phyloP scores from a whole-genome alignment of 2,888 invertebrate genomes.

The Prenolepis imparis region DNA sequence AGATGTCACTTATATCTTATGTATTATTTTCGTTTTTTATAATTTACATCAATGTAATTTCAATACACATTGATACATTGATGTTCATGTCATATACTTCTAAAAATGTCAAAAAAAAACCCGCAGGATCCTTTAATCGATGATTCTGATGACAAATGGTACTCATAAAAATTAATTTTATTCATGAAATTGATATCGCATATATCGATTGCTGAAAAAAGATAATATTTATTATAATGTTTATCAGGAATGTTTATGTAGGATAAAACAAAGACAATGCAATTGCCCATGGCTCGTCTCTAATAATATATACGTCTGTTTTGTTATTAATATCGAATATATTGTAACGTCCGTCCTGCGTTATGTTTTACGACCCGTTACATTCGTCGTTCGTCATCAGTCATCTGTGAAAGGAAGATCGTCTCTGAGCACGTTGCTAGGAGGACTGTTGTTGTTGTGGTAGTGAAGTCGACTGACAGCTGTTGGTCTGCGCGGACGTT shows the following conservation, averaged over 20 bases:
- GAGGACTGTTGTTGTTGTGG: too few relatives aligned
- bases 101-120: slow-evolving; percentile 30
- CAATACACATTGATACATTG: slow-evolving; percentile 17
- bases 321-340: slow-evolving; percentile 14
- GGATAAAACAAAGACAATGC: slow-evolving; percentile 62
- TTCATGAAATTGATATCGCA: slow-evolving; percentile 59
- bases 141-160: slow-evolving; percentile 62
- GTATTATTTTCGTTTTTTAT: slow-evolving; percentile 52
- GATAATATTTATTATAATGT: slow-evolving; percentile 50
- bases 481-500: too few relatives aligned
- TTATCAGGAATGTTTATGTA: slow-evolving; percentile 67
- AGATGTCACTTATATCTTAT: background rate
- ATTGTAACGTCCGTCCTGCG: too few relatives aligned
- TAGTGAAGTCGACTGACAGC: too few relatives aligned
- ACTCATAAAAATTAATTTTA: slow-evolving; percentile 59
- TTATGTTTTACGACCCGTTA: too few relatives aligned
- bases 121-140: slow-evolving; percentile 49
- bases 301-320: slow-evolving; percentile 33
- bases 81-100: slow-evolving; percentile 35
- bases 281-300: slow-evolving; percentile 47
- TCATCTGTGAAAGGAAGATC: too few relatives aligned
- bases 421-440: too few relatives aligned
- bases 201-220: slow-evolving; percentile 59
- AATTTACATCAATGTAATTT: slow-evolving; percentile 55
- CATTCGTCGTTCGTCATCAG: too few relatives aligned